phyloP scores from a whole-genome alignment of 2,888 invertebrate genomes.

The Cephus sareptanus region DNA sequence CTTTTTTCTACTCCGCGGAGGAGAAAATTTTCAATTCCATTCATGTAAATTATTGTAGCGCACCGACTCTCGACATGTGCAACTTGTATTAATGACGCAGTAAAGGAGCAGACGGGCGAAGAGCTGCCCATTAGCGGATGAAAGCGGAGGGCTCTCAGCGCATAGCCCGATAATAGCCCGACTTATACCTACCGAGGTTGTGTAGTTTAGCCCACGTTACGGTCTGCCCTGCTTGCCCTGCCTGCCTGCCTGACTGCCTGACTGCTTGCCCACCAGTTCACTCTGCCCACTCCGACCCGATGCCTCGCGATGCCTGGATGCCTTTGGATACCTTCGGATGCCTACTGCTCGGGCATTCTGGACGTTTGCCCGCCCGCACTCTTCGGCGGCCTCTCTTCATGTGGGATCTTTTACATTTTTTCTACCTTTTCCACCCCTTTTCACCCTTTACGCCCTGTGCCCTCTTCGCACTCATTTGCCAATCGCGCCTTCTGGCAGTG shows the following conservation, averaged over 20 bases:
- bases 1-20: constrained; percentile 61
- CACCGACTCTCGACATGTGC: constrained; percentile 65
- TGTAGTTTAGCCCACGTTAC: constrained; percentile 63
- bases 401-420: neutral
- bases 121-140: constrained; percentile 66
- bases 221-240: constrained; percentile 39
- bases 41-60: constrained; percentile 66
- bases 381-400: constrained; percentile 29
- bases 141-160: constrained; percentile 65
- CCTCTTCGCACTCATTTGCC: neutral
- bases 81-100: constrained; percentile 67
- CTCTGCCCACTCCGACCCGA: neutral
- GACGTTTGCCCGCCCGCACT: constrained; percentile 4
- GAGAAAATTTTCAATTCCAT: constrained; percentile 66
- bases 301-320: constrained; percentile 9
- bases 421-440: neutral
- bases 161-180: constrained; percentile 66
- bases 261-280: constrained; percentile 53
- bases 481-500: neutral
- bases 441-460: neutral
- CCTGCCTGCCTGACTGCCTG: constrained; percentile 34
- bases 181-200: constrained; percentile 62
- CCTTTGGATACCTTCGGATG: constrained; percentile 5
- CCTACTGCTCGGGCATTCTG: constrained; percentile 24
- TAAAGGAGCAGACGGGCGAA: constrained; percentile 65